These are phyloP conservation scores for Neocloeon triangulifer DNA, from an alignment of 1,140 invertebrate genomes.

Conservation along the genomic window DNA sequence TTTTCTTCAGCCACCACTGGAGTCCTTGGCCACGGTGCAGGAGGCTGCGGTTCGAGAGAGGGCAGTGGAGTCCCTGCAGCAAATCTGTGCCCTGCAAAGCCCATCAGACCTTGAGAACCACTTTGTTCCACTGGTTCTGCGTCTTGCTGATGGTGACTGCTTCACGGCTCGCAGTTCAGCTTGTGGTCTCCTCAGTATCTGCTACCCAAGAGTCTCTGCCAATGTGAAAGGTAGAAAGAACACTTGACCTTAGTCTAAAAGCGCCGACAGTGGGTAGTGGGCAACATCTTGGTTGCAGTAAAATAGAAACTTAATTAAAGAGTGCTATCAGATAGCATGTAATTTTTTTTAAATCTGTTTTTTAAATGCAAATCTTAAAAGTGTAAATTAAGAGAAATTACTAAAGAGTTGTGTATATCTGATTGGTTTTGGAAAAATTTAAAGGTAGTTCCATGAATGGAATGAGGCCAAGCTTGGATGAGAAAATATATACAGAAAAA, in stretches of 20 bases:
- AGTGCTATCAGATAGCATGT: too few species aligned
- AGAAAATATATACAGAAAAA: too few species aligned
- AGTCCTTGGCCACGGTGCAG: slow-evolving; percentile 94
- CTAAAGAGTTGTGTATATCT: background rate
- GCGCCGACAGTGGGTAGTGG: too few species aligned
- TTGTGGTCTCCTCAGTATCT: slow-evolving; percentile 76
- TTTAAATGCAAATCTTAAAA: too few species aligned
- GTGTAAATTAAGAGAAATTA: too few species aligned
- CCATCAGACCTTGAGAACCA: slow-evolving; percentile 68
- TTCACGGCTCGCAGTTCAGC: slow-evolving; percentile 92
- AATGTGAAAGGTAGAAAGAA: slow-evolving; percentile 25
- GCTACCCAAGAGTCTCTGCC: slow-evolving; percentile 27
- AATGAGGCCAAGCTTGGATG: too few species aligned
- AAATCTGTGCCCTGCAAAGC: slow-evolving; percentile 72
- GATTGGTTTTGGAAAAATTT: too few species aligned
- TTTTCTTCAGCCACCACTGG: slow-evolving; percentile 59
- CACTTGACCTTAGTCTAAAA: too few species aligned
- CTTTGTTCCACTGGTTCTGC: slow-evolving; percentile 82
- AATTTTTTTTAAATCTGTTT: too few species aligned
- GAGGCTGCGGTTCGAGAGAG: slow-evolving; percentile 99
- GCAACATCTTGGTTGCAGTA: too few species aligned
- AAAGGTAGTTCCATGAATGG: too few species aligned
- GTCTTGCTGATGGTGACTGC: slow-evolving; percentile 85
- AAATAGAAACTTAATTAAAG: too few species aligned
- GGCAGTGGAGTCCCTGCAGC: slow-evolving; percentile 87